Percentiles rank a stretch among this genome's conserved stretches.
These are phyloP conservation scores for Thysanoteuthis rhombus DNA, from an alignment of 2,888 invertebrate genomes.

Conservation along the genomic window DNA sequence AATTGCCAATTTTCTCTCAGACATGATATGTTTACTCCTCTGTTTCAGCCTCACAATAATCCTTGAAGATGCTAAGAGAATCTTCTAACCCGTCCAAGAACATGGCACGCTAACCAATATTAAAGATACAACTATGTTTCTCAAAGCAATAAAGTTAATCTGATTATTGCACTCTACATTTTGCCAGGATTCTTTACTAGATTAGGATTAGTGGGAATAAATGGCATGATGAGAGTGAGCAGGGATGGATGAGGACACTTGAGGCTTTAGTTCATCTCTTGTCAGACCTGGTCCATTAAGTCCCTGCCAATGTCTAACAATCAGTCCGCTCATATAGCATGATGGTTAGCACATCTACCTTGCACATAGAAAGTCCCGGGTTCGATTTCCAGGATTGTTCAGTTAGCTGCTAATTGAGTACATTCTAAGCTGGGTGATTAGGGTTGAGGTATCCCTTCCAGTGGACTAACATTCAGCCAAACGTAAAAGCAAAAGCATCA, in stretches of 20 bases:
- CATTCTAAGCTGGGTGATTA: too few species aligned
- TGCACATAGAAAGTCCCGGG: too few species aligned
- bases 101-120: background rate
- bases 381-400: too few species aligned
- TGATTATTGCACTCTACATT: background rate
- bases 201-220: background rate
- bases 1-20: background rate
- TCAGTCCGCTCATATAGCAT: too few species aligned
- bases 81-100: background rate
- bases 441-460: too few species aligned
- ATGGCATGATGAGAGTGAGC: background rate
- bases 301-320: background rate
- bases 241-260: background rate
- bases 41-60: background rate
- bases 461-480: too few species aligned
- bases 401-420: too few species aligned
- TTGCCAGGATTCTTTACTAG: background rate
- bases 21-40: background rate
- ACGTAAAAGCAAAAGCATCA: too few species aligned
- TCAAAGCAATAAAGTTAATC: background rate
- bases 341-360: too few species aligned
- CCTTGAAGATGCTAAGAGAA: background rate
- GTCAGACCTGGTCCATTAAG: background rate
- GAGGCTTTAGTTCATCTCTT: background rate
- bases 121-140: background rate